Evolutionary conservation across 1,140 invertebrate species (phyloP), one percentile per base, ranked within the genome.

Genomic region (Colletes gigas): DNA sequence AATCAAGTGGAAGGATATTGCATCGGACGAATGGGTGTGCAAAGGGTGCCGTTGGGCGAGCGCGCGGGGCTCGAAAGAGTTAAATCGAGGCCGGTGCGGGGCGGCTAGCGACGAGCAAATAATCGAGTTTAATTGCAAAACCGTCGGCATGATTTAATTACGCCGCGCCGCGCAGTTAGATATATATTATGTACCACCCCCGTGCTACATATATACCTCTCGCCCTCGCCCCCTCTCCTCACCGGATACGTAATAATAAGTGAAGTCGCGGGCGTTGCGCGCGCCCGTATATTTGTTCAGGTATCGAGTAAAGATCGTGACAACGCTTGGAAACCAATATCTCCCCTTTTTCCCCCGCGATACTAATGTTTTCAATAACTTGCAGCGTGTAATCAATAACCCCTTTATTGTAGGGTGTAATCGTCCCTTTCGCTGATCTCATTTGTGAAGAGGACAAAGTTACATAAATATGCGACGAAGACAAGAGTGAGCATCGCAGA

Each of bases 101-200:
- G 88, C 80, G 89, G 84, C 85, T 87, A 88, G 91, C 91, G 91
- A 93, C 92, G 92, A 92, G 92, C 92, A 93, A 93, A 93, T 93
- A 93, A 93, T 93, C 93, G 92, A 93, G 93, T 93, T 93, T 93
- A 93, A 93, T 93, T 93, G 92, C 93, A 93, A 93, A 93, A 93
- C 92, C 92, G 93, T 93, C 92, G 92, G 92, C 91, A 93, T 93
- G 93, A 93, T 93, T 93, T 93, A 93, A 93, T 93, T 93, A 93
- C 91, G 90, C 89, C 87, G 88, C 88, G 83, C 88, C 83, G 86
- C 76, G 72, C 76, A 83, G 75, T 81, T 81, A 86, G 85, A 86
- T 86, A 83, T 86, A 86, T 78, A 86, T 85, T 83, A 86, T 78
- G 73, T 86, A 83, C 77, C 59, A 14, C 50, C 50, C 44, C 50